These are phyloP conservation scores for Aegithalos caudatus DNA, from an alignment of 2,113 vertebrate species.

Conservation along the genomic window DNA sequence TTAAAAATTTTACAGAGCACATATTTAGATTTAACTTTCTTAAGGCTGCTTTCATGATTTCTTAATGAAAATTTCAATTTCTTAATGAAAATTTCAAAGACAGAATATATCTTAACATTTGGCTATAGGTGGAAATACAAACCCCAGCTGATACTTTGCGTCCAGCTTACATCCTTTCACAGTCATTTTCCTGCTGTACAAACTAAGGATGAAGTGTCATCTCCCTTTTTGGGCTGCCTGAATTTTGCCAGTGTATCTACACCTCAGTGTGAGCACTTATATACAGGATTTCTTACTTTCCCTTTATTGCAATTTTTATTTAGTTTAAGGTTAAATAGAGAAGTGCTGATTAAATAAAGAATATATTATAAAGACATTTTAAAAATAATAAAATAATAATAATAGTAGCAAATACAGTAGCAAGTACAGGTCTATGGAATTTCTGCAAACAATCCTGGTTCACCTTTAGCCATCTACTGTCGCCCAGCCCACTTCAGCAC, in stretches of 20 bases:
- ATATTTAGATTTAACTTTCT: neutral
- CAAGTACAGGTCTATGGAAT: accelerated
- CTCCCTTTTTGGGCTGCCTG: neutral
- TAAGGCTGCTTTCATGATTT: neutral
- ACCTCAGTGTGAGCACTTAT: neutral
- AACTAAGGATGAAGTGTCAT: neutral
- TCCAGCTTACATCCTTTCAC: neutral
- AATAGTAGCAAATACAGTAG: neutral
- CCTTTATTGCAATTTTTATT: neutral
- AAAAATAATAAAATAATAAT: too few relatives aligned
- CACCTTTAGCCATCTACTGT: neutral
- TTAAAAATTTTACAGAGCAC: neutral
- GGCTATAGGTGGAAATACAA: neutral
- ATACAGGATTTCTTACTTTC: neutral
- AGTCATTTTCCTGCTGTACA: neutral
- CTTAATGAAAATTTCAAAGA: neutral
- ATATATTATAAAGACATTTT: neutral
- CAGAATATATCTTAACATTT: neutral
- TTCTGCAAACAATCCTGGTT: neutral
- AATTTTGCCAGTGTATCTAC: neutral
- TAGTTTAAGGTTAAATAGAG: neutral
- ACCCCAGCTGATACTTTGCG: neutral
- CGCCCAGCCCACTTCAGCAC: accelerated
- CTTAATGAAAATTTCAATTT: neutral
- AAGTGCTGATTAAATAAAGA: neutral